Conservation (phyloP, 53 echinoderm and acorn worm species). For the Antedon mediterranea region DNA sequence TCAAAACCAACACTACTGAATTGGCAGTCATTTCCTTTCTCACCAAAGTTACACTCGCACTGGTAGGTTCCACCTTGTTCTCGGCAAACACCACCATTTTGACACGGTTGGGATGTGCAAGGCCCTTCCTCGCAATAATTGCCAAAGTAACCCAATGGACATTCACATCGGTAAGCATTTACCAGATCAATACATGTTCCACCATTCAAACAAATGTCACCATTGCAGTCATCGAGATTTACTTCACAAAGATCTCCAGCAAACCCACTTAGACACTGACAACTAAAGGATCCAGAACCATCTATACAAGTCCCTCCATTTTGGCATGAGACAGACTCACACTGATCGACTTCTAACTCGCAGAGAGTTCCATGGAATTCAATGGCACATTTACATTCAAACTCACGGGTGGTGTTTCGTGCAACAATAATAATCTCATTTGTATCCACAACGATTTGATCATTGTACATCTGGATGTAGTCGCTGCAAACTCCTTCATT, state of each 20-base stretch:
- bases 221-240: slow-evolving; percentile 56
- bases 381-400: slow-evolving; percentile 43
- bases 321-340: slow-evolving; percentile 46
- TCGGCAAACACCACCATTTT: slow-evolving; percentile 53
- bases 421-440: slow-evolving; percentile 63
- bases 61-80: slow-evolving; percentile 45
- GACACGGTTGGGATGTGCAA: slow-evolving; percentile 56
- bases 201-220: slow-evolving; percentile 46
- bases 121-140: slow-evolving; percentile 63
- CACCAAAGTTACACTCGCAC: slow-evolving; percentile 61
- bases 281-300: slow-evolving; percentile 38
- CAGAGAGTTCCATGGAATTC: slow-evolving; percentile 62
- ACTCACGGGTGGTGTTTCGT: slow-evolving; percentile 31
- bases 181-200: slow-evolving; percentile 47
- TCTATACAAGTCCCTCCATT: slow-evolving; percentile 68
- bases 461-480: slow-evolving; percentile 25
- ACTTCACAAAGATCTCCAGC: slow-evolving; percentile 44
- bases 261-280: slow-evolving; percentile 55
- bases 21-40: slow-evolving; percentile 61
- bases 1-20: slow-evolving; percentile 65
- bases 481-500: slow-evolving; percentile 53
- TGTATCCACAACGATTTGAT: slow-evolving; percentile 41
- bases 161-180: slow-evolving; percentile 55
- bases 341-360: slow-evolving; percentile 59
- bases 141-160: slow-evolving; percentile 54